phyloP scores from a whole-genome alignment of 23 tunicate species.

The Halocynthia roretzi region DNA sequence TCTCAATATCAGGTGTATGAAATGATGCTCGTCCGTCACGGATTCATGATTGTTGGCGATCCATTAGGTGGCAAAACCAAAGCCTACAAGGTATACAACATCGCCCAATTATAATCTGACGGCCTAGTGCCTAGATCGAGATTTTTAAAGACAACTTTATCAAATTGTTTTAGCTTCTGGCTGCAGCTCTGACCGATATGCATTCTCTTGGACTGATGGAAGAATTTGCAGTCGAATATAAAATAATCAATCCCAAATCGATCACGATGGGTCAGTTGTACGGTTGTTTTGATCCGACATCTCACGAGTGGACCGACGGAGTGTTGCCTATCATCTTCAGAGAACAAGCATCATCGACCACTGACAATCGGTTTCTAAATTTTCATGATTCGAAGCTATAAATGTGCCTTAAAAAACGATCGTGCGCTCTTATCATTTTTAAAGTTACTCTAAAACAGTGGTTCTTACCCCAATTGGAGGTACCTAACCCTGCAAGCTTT shows the following conservation, averaged over 20 bases:
- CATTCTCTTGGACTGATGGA: slow-evolving; percentile 70
- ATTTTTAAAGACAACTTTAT: background rate
- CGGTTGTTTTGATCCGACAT: slow-evolving; percentile 89
- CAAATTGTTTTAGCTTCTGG: slow-evolving; percentile 39
- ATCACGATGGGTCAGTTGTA: slow-evolving; percentile 85
- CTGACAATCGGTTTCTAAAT: slow-evolving; percentile 52
- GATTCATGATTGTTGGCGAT: slow-evolving; percentile 97
- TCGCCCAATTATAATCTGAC: background rate
- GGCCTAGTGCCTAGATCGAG: background rate
- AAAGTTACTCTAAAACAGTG: background rate
- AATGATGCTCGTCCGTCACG: slow-evolving; percentile 98
- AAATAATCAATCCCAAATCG: slow-evolving; percentile 89
- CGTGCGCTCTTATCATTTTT: background rate
- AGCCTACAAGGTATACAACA: slow-evolving; percentile 48
- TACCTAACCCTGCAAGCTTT: too few species aligned
- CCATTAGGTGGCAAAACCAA: slow-evolving; percentile 95
- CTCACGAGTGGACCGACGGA: slow-evolving; percentile 98
- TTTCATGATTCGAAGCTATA: background rate
- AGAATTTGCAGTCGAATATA: slow-evolving; percentile 76
- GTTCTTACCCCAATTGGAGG: too few species aligned
- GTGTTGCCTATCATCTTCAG: slow-evolving; percentile 90
- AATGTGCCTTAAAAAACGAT: background rate
- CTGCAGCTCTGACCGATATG: slow-evolving; percentile 70
- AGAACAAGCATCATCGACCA: slow-evolving; percentile 91
- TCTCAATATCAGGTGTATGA: slow-evolving; percentile 61